Evolutionary conservation across 2,888 invertebrate species (phyloP), one percentile per base, ranked within the genome.

Genomic region (Caenorhabditis doughertyi): DNA sequence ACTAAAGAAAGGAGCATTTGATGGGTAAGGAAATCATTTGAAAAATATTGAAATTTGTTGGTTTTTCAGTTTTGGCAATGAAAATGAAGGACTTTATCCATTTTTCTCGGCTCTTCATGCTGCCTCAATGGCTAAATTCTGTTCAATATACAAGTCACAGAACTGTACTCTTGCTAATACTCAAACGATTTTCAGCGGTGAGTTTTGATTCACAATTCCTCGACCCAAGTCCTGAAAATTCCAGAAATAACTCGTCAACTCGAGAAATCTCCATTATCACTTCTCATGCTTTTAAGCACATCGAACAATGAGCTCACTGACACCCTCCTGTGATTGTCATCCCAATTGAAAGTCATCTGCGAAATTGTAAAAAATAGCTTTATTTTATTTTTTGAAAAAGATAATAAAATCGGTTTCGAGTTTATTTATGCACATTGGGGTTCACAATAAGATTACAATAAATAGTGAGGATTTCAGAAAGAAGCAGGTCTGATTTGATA

Each of bases 1-100:
- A 11, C 55, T 87, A 5, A 79, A 80, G 42, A 76, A 80, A 21
- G 81, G 79, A 29, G 62, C 68, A 9, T 62, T 87, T 39, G 84
- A 85, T 68, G 39, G 49, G 86, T 84, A 47, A 79, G 62, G 64
- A 51, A 9, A 27, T 23, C 25, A 1, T 39, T 49, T 39, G 23
- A 35, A 55, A 47, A 56, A 29, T 1, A 3, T 11, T 2, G 13
- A 35, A 21, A 21, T 2, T 29, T n/a, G 18, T 23, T 5, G 21
- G 9, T 60, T 23, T 60, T 39, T 39, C 77, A 83, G 76, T 11
- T 64, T 67, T 47, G 83, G 79, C 27, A 76, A 42, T n/a, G 70
- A 70, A 56, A 42, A 56, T 23, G 71, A 79, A 23, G 83, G 83
- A 4, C 42, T 83, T 7, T 83, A 76, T 56, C 79, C 74, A 44